Evolutionary conservation across 2,888 invertebrate species (phyloP), one percentile per base, ranked within the genome.

Genomic region (Sepiola atlantica): DNA sequence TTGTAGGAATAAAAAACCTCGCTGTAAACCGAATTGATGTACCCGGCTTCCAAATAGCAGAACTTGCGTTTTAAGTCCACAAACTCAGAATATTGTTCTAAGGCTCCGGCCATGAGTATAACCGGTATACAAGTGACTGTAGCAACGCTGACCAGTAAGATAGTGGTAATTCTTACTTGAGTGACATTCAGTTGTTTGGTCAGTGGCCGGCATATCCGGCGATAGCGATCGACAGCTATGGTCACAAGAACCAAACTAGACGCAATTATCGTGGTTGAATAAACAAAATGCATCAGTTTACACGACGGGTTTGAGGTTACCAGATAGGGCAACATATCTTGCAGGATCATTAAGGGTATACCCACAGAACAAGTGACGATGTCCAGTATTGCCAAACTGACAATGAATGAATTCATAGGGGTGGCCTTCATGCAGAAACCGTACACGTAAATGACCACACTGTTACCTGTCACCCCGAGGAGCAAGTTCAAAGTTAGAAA

Each of bases 221-320:
- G 55, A 55, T 93, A 61, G 10, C 93, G 55, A 18, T 93, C 93
- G 18, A 93, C 24, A 55, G 93, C 93, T 8, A 93, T 93, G 14
- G 93, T 35, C 21, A 61, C 61, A 2, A 93, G 55, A 6, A 57
- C 57, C 55, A 93, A 24, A 14, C 93, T 21, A 32, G 93, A 93
- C 1, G 93, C 55, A 1, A 61, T 35, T 18, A 61, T 93, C 18
- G 93, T 93, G 20, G 28, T n/a, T 20, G 24, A 55, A 57, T 55
- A 93, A n/a, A 14, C 35, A 28, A 55, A 93, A 16, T 32, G 18
- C 20, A 93, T 57, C 6, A 93, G 0, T 61, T 93, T 93, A 61
- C 93, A 93, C 0, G 61, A 32, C 16, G 35, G 1, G 61, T 61
- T 35, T 32, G 93, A 93, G 28, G 35, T 21, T 20, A 93, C 55